phyloP scores from a whole-genome alignment of 1,140 invertebrate genomes.

The Trialeurodes vaporariorum region DNA sequence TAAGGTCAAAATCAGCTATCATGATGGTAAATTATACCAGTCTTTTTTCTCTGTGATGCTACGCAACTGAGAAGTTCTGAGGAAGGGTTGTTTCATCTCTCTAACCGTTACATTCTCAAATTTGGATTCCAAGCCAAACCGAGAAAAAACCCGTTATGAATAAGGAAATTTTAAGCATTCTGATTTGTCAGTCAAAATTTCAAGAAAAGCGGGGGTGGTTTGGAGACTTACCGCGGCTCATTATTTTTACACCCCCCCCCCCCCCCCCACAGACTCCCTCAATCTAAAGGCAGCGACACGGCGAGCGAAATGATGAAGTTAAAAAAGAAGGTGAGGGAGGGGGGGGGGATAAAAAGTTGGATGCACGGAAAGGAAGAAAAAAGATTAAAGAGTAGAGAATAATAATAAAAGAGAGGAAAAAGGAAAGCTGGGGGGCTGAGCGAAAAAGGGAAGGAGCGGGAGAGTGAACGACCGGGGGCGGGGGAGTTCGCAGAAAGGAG shows the following conservation, averaged over 20 bases:
- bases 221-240: not conserved
- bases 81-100: no score
- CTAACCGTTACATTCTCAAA: no score
- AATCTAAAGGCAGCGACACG: not conserved
- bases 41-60: no score
- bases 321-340: not conserved
- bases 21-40: no score
- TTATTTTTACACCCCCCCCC: not conserved
- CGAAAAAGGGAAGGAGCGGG: no score
- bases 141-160: no score
- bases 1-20: no score
- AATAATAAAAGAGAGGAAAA: not conserved
- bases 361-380: not conserved
- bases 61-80: no score
- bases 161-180: not conserved
- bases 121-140: no score
- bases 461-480: not conserved
- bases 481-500: no score
- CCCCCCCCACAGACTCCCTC: not conserved
- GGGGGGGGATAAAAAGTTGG: not conserved
- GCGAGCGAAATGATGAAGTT: not conserved
- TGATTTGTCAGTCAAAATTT: not conserved
- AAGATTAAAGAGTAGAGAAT: not conserved
- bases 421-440: no score
- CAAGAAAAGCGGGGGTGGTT: not conserved